phyloP scores from a whole-genome alignment of 2,888 invertebrate species.

The Thecocarcelia acutangulata region DNA sequence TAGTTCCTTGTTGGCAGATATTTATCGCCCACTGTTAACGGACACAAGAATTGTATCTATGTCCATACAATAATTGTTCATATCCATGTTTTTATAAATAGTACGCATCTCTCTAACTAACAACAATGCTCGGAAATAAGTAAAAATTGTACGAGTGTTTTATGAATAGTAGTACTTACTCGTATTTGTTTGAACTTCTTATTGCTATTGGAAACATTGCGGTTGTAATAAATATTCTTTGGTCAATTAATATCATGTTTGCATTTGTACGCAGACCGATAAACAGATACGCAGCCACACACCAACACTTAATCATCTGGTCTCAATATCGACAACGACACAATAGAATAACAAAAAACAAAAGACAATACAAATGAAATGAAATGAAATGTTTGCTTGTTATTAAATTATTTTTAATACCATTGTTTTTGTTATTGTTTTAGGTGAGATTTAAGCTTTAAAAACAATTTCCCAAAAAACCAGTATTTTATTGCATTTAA shows the following conservation, averaged over 20 bases:
- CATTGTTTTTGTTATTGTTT: conserved; percentile 4
- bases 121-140: conserved; percentile 24
- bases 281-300: conserved; percentile 33
- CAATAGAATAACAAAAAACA: conserved; percentile 34
- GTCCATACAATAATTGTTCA: not conserved
- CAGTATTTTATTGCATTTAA: not conserved
- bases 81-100: not conserved
- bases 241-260: conserved; percentile 74
- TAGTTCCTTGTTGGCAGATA: too few relatives aligned
- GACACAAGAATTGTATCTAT: not conserved
- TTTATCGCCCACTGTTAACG: too few relatives aligned
- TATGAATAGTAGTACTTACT: conserved; percentile 34
- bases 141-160: conserved; percentile 50
- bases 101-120: conserved; percentile 51
- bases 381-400: conserved; percentile 19
- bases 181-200: conserved; percentile 56
- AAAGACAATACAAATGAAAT: conserved; percentile 45
- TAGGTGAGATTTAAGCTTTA: conserved; percentile 12
- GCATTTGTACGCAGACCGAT: conserved; percentile 69
- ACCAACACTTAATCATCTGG: conserved; percentile 47
- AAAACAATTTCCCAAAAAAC: not conserved
- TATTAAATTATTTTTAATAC: conserved; percentile 46
- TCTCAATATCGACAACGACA: conserved; percentile 29
- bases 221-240: conserved; percentile 76
- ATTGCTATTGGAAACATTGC: conserved; percentile 71